Evolutionary conservation across 2,797 vertebrate species (phyloP), one percentile per base, ranked within the genome.

Genomic region (Glossophaga mutica): DNA sequence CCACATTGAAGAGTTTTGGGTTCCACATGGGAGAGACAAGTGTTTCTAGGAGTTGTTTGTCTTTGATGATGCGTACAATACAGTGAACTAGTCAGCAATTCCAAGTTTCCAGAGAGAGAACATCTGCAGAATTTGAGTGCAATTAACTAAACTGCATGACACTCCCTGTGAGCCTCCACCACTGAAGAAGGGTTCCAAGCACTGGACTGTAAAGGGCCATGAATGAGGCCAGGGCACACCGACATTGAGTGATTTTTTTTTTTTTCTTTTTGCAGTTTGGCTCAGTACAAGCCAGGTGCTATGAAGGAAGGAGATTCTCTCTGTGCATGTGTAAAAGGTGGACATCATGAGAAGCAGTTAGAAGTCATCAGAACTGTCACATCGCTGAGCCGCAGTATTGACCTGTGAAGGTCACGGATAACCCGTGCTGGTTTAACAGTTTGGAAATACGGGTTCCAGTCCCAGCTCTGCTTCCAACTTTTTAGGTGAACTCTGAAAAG

Each of bases 71-170:
- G 18, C 32, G 89, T 32, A 37, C 2, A 3, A 89, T 32, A 39
- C 2, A 4, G n/a, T 34, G 52, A 55, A 79, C 24, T 57, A 18
- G 52, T 77, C 78, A 10, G 6, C 26, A 85, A 55, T 22, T 70
- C 19, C 39, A 95, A 71, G 21, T 73, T 55, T 83, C 67, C 55
- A 77, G 24, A 95, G 73, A 39, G 90, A 57, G n/a, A 91, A 21
- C 8, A 96, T 74, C 37, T 88, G 5, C 46, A 74, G 48, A 87
- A 97, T 55, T 95, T 10, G 39, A 67, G 42, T 92, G 50, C n/a
- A 97, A 89, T 73, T 90, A 12, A 0, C 18, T 0, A 89, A 90
- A 79, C 5, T 74, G 6, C 19, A 84, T 22, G 8, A 11, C 15
- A 71, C 87, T 92, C 34, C 19, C 77, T 52, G 29, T 37, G 70